Percentiles rank a stretch among this genome's conserved stretches.
Evolutionary conservation across 2,888 invertebrate genomes (phyloP).

Genomic region (Andrena marginata): DNA sequence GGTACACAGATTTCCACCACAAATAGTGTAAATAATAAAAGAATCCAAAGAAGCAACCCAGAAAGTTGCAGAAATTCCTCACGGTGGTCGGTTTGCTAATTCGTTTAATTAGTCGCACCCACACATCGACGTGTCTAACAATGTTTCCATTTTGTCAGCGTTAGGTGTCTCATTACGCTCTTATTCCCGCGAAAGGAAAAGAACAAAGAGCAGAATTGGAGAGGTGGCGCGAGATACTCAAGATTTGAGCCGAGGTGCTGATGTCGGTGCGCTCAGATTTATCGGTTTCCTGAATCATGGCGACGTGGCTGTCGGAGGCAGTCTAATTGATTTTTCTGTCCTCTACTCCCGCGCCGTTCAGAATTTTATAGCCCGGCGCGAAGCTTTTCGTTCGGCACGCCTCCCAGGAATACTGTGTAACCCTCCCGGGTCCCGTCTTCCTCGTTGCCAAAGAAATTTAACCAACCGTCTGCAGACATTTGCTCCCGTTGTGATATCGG

Average conservation of each 20-base stretch:
- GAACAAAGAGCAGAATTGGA: conserved; percentile 6
- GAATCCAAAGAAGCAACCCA: too few species aligned
- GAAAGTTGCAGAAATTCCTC: too few species aligned
- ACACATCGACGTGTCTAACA: neutral
- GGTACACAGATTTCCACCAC: too few species aligned
- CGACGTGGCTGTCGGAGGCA: conserved; percentile 75
- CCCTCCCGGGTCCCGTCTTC: conserved; percentile 52
- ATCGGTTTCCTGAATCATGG: conserved; percentile 78
- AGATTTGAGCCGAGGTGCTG: conserved; percentile 67
- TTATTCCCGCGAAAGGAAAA: conserved; percentile 21
- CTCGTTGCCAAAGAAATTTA: conserved; percentile 63
- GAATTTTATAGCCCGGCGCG: conserved; percentile 71
- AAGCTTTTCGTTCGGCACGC: conserved; percentile 62
- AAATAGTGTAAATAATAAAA: too few species aligned
- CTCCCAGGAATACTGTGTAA: conserved; percentile 51
- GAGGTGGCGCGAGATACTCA: conserved; percentile 55
- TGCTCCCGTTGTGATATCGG: conserved; percentile 52
- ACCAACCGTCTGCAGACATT: conserved; percentile 52
- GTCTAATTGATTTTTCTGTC: conserved; percentile 80
- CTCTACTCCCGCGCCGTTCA: conserved; percentile 56
- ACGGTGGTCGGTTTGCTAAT: too few species aligned
- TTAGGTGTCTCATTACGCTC: conserved; percentile 49
- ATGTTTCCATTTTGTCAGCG: conserved; percentile 41
- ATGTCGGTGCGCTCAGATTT: conserved; percentile 74
- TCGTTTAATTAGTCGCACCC: neutral